Conservation (phyloP, 2,797 vertebrate genomes). For the Microctenopoma lineatum region DNA sequence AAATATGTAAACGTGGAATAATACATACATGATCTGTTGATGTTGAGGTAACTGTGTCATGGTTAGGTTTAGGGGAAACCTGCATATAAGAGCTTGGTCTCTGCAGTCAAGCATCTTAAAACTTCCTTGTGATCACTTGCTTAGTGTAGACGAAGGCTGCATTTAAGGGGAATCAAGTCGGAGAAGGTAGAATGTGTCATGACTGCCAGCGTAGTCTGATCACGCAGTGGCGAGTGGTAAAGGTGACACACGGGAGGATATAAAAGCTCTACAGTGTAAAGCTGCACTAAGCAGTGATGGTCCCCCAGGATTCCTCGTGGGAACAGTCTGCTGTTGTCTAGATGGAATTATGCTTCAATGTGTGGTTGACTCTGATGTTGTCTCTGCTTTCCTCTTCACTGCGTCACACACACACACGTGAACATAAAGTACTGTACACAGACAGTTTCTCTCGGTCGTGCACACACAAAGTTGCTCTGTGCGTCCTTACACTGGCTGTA, state of each 20-base stretch:
- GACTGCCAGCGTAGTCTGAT: neutral
- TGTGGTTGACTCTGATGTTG: constrained; percentile 72
- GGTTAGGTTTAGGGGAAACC: neutral
- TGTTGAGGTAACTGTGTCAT: neutral
- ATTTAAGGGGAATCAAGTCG: no score
- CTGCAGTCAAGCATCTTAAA: neutral
- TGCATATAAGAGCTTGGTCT: neutral
- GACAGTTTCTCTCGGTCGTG: constrained; percentile 12
- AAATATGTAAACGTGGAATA: no score
- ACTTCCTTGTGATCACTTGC: neutral
- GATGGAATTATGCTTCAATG: constrained; percentile 80
- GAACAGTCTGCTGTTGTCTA: constrained; percentile 74
- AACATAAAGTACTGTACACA: constrained; percentile 39
- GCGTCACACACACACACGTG: constrained; percentile 10
- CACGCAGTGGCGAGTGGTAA: neutral
- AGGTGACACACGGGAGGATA: constrained; percentile 11
- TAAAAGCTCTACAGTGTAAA: constrained; percentile 55
- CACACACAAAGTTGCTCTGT: constrained; percentile 60
- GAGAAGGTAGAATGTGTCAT: no score
- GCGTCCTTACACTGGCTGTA: constrained; percentile 86
- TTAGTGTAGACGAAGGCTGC: neutral
- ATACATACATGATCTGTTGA: neutral
- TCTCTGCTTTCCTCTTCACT: constrained; percentile 57
- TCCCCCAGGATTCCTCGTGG: constrained; percentile 60
- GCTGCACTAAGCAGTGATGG: constrained; percentile 72